phyloP scores from a whole-genome alignment of 2,888 invertebrate genomes.

The Colostygia pectinataria region DNA sequence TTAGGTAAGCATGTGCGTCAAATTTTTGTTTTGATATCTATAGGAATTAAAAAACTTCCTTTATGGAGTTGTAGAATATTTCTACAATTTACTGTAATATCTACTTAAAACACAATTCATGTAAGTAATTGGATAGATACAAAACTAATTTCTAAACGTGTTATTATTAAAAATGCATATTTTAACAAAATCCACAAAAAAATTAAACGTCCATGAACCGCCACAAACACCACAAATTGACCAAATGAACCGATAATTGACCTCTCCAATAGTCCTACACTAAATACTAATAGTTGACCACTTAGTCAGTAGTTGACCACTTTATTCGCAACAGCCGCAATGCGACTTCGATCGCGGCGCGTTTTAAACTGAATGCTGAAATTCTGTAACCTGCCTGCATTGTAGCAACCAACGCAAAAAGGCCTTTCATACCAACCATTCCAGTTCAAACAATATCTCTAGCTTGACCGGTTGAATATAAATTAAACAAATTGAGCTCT shows the following conservation, averaged over 20 bases:
- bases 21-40: no score
- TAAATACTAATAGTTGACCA: not conserved
- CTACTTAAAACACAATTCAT: no score
- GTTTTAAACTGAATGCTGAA: conserved; percentile 57
- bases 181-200: no score
- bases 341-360: conserved; percentile 50
- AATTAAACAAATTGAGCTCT: conserved; percentile 23
- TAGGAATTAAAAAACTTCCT: no score
- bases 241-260: conserved; percentile 12
- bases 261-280: no score
- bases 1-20: no score
- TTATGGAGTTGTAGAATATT: no score
- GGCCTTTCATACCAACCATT: conserved; percentile 26
- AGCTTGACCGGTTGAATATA: conserved; percentile 3
- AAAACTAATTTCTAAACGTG: no score
- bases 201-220: not conserved
- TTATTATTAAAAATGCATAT: no score
- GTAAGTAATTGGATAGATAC: no score
- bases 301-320: not conserved
- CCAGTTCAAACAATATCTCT: conserved; percentile 8
- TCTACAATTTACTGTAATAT: no score
- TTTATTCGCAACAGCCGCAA: conserved; percentile 35
- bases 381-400: conserved; percentile 39
- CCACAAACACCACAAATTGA: conserved; percentile 13
- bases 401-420: conserved; percentile 28